Evolutionary conservation across 2,797 vertebrate species (phyloP).

Genomic region (Falco columbarius): DNA sequence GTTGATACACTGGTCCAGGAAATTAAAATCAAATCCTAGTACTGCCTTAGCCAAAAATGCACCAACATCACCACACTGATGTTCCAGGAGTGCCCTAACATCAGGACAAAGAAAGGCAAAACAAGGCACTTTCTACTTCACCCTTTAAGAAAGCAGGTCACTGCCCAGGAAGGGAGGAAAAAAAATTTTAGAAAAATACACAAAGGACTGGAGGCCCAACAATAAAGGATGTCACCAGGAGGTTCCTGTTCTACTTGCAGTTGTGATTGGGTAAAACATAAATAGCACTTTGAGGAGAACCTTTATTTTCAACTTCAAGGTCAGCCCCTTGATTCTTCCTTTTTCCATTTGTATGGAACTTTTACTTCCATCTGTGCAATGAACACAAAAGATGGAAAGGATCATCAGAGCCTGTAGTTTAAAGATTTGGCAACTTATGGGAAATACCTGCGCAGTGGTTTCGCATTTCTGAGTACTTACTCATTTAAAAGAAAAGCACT

Average conservation of each 20-base stretch:
- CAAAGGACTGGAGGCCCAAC: background rate
- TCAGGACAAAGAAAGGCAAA: background rate
- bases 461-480: background rate
- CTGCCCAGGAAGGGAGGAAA: rapidly evolving
- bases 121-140: rapidly evolving
- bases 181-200: background rate
- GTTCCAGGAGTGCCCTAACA: background rate
- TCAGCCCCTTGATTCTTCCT: background rate
- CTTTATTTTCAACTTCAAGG: background rate
- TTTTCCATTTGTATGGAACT: background rate
- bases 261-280: background rate
- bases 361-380: background rate
- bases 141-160: background rate
- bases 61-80: background rate
- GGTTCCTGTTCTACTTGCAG: background rate
- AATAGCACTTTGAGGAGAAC: background rate
- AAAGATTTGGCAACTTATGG: background rate
- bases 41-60: background rate
- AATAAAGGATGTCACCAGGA: background rate
- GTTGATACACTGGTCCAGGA: background rate
- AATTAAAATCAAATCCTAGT: background rate
- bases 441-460: background rate
- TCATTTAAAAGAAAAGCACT: background rate
- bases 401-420: background rate
- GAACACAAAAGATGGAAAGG: background rate